Evolutionary conservation across 2,113 vertebrate species (phyloP), one percentile per base, ranked within the genome.

Genomic region (mouse (Mus musculus)): DNA sequence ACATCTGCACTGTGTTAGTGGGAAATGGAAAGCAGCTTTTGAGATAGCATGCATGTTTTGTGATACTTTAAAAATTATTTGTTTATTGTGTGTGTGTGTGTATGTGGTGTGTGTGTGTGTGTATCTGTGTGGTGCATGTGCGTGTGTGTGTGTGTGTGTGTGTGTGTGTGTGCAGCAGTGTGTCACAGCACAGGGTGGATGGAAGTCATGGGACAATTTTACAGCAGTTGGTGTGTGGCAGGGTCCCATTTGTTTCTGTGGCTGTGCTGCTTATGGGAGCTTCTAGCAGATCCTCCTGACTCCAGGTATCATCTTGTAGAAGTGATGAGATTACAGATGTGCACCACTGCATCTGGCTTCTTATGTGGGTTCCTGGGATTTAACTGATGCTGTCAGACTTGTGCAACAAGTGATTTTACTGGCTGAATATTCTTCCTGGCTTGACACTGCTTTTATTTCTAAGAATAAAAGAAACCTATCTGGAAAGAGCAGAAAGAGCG

Each of bases 401-500:
- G 17, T 22, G 8, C 33, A 33, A 12, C 52, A 81, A n/a, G 36
- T n/a, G 2, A 2, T 82, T 59, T 22, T 61, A n/a, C 11, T 24
- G 80, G 8, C 10, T 82, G 80, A 59, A 54, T 5, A 30, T 36
- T 33, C 30, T 80, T 7, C 28, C 16, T 54, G 28, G 77, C 30
- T 9, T 24, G 54, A 14, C 11, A 12, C 17, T n/a, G 12, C 26
- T 75, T 80, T 52, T 63, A n/a, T 24, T 59, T 78, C 42, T 17
- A 56, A 81, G 33, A 88, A 54, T 71, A n/a, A 88, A 30, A 33
- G 33, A 12, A 42, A 2, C 22, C 28, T 73, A 0, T 82, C 36
- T n/a, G 67, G 71, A 52, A 90, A 92, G 78, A 16, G 73, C 67
- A 76, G 67, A 69, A 93, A 87, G 13, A 89, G n/a, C 86, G 65